Evolutionary conservation across 1,140 invertebrate species (phyloP).

Genomic region (Hestina assimilis): DNA sequence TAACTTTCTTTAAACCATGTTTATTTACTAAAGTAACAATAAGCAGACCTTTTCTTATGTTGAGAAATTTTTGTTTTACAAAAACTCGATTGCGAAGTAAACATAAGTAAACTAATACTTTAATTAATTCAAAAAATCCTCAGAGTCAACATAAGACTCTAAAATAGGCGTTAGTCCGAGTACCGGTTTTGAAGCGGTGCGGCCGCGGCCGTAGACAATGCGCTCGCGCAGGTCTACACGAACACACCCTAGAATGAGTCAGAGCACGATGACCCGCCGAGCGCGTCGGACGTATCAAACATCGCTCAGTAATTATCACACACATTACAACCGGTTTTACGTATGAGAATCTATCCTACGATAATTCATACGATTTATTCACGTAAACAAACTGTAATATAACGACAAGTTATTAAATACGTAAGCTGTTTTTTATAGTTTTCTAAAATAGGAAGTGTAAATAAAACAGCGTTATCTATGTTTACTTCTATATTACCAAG

Average conservation of each 20-base stretch:
- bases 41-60: no score
- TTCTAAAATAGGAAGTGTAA: no score
- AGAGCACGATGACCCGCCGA: conserved; percentile 51
- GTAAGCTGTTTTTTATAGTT: no score
- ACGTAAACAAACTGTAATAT: conserved; percentile 9
- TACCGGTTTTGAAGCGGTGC: conserved; percentile 14
- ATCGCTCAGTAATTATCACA: conserved; percentile 23
- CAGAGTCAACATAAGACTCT: not conserved
- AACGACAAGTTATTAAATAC: no score
- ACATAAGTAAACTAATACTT: no score
- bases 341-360: conserved; percentile 18
- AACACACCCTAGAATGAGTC: conserved; percentile 36
- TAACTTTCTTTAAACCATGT: no score
- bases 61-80: no score
- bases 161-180: not conserved
- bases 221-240: conserved; percentile 23
- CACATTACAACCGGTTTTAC: conserved; percentile 48
- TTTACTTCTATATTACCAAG: no score
- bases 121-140: not conserved
- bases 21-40: no score
- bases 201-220: conserved; percentile 2
- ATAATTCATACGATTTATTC: conserved; percentile 14
- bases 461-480: no score
- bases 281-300: conserved; percentile 32
- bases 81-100: no score